phyloP scores from a whole-genome alignment of 2,888 invertebrate species.

The Diabrotica balteata region DNA sequence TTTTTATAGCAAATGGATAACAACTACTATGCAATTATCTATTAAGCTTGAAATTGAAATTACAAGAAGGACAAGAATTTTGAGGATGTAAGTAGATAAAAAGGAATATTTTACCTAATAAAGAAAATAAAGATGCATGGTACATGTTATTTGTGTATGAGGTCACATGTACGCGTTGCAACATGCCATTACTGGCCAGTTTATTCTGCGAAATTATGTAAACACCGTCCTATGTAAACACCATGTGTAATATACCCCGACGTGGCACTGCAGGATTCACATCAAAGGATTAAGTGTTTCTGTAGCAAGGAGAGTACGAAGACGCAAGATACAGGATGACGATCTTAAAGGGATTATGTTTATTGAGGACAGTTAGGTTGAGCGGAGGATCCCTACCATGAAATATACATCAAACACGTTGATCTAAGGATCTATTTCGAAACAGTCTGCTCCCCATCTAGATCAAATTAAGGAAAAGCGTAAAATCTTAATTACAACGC shows the following conservation, averaged over 20 bases:
- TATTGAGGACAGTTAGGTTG: constrained; percentile 10
- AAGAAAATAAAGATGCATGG: too few species aligned
- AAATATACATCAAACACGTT: background rate
- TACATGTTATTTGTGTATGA: too few species aligned
- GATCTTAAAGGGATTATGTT: constrained; percentile 15
- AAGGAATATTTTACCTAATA: too few species aligned
- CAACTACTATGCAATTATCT: too few species aligned
- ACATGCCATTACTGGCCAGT: background rate
- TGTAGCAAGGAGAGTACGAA: background rate
- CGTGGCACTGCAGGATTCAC: background rate
- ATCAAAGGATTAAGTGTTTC: constrained; percentile 8
- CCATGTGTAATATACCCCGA: constrained; percentile 2
- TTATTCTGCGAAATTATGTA: background rate
- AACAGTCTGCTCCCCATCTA: background rate
- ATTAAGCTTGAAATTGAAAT: too few species aligned
- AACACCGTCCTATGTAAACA: constrained; percentile 6
- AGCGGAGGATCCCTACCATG: background rate
- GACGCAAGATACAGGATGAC: constrained; percentile 3
- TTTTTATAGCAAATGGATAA: too few species aligned
- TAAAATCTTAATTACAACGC: background rate
- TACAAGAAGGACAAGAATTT: too few species aligned
- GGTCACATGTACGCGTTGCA: too few species aligned
- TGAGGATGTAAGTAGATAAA: too few species aligned
- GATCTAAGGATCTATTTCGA: background rate
- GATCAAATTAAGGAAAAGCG: background rate